Base-by-base conservation (phyloP, 2,888 invertebrate genomes). In the Limnephilus rhombicus region DNA sequence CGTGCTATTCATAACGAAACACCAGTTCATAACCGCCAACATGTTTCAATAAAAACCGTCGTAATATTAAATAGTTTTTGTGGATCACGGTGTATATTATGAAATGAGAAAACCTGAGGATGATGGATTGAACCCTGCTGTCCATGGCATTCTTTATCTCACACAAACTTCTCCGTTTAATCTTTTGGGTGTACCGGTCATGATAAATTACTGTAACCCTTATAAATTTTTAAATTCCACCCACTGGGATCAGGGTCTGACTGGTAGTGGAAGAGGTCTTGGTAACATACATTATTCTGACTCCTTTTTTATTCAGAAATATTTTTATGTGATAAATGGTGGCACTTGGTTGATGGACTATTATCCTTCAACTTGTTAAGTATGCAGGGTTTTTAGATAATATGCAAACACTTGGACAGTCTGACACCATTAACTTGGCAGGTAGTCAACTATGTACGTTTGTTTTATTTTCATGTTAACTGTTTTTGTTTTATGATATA, bases 121-220 rank as follows among this genome's bases (percentile, higher is more conserved):
- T 93, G 93, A 93, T 93, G 83, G 91, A 93, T 92, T 49, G 83
- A 86, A 49, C 86, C 92, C 90, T 88, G 91, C 90, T 89, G 92
- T 88, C 91, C 41, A 80, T 87, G 85, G 91, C 90, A 88, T 92
- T 91, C 91, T 92, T 92, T 91, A 92, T 92, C 92, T 92, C 82
- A 81, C 34, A n/a, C 86, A 90, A 92, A 85, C 45, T 92, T 90
- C 85, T 81, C 90, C 31, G 80, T 90, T 90, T 80, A 92, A 92
- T 82, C 80, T 85, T 37, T 86, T 92, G 90, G 92, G 80, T 86
- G 83, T 85, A 31, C 83, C 53, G 53, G 37, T 31, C 37, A 87
- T 93, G 92, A 93, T 93, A 91, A 93, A 93, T 93, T 92, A 90
- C 92, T 90, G 68, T 68, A 82, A 80, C 34, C 81, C 92, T 29